A percentile compares a stretch with the other conserved stretches of the same genome.
These are phyloP conservation scores for Apodemus sylvaticus DNA, from an alignment of 2,113 vertebrate genomes.

Conservation along the genomic window DNA sequence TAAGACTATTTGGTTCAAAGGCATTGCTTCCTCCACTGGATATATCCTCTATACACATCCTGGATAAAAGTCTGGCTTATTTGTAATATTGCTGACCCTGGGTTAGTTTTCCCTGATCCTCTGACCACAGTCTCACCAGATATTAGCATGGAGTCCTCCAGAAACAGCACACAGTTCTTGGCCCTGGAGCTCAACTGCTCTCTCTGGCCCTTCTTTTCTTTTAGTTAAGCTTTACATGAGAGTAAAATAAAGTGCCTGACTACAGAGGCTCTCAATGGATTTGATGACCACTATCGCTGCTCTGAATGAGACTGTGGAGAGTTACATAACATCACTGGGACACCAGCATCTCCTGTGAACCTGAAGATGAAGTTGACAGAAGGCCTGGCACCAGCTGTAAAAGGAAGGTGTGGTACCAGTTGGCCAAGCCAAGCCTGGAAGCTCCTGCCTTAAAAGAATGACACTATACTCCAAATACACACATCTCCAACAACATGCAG, in stretches of 20 bases:
- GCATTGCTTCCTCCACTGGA: background rate
- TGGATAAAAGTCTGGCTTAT: background rate
- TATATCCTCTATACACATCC: background rate
- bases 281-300: background rate
- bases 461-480: background rate
- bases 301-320: background rate
- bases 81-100: background rate
- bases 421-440: background rate
- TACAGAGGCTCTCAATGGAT: background rate
- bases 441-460: background rate
- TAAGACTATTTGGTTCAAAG: background rate
- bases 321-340: background rate
- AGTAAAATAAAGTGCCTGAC: background rate
- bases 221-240: background rate
- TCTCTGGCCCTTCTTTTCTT: background rate
- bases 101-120: background rate
- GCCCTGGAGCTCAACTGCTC: background rate
- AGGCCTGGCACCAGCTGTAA: background rate
- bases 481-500: background rate
- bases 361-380: background rate
- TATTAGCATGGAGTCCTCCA: background rate
- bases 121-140: constrained; percentile 7
- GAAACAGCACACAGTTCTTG: background rate
- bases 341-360: background rate
- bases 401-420: background rate